Evolutionary conservation across 2,113 vertebrate species (phyloP).

Genomic region (Xenus cinereus): DNA sequence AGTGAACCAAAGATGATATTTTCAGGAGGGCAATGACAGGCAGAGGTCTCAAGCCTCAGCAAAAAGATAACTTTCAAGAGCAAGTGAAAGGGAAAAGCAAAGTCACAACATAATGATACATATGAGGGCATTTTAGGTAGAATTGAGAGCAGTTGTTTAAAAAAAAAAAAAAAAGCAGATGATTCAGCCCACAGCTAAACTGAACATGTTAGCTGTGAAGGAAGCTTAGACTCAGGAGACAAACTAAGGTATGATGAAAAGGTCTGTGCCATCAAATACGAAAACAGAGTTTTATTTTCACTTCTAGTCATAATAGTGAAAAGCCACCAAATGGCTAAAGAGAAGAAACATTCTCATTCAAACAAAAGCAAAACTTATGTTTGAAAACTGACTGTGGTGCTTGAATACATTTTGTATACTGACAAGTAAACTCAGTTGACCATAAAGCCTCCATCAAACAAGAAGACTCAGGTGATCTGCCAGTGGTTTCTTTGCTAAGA

Average conservation of each 20-base stretch:
- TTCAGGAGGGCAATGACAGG: neutral
- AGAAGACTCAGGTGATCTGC: neutral
- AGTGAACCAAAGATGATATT: neutral
- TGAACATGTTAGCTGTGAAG: neutral
- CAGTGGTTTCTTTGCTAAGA: neutral
- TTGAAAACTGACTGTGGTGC: neutral
- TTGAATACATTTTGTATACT: neutral
- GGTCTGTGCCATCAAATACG: neutral
- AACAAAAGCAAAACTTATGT: neutral
- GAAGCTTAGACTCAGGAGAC: neutral
- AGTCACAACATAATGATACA: neutral
- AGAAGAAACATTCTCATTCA: neutral
- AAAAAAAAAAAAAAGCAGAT: neutral
- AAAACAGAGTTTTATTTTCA: slow-evolving; percentile 5
- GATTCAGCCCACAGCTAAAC: neutral
- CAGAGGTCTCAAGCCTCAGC: neutral
- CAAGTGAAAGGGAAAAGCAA: neutral
- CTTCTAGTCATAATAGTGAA: neutral
- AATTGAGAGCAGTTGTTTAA: slow-evolving; percentile 9
- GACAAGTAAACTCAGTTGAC: neutral
- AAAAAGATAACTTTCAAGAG: neutral
- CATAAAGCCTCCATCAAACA: neutral
- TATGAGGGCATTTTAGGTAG: neutral
- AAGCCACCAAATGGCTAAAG: neutral
- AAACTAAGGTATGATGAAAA: slow-evolving; percentile 34